Conservation (phyloP, 1,140 invertebrate species). For the Drosophila paulistorum region DNA sequence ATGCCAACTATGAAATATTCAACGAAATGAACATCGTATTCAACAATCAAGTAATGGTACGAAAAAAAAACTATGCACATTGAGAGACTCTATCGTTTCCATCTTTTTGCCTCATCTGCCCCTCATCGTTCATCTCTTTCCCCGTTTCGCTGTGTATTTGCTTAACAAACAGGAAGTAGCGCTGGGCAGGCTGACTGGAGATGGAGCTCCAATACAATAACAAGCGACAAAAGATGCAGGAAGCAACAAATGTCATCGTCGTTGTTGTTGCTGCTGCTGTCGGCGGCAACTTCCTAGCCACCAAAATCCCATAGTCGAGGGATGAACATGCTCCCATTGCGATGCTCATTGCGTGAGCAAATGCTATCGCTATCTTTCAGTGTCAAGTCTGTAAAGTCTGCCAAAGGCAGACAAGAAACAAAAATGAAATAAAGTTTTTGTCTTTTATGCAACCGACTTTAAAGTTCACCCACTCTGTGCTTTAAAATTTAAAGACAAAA, state of each 20-base stretch:
- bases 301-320: conserved; percentile 33
- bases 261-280: not conserved
- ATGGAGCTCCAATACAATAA: conserved; percentile 36
- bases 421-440: conserved; percentile 19
- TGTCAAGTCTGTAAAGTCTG: conserved; percentile 45
- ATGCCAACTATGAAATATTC: conserved; percentile 32
- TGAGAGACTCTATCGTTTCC: conserved; percentile 30
- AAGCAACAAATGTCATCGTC: conserved; percentile 67
- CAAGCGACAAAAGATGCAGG: conserved; percentile 75
- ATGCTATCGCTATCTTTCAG: conserved; percentile 56
- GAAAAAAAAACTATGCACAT: conserved; percentile 67
- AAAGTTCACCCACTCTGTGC: conserved; percentile 20
- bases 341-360: conserved; percentile 57
- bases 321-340: conserved; percentile 54
- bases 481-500: conserved; percentile 21
- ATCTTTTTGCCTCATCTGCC: not conserved
- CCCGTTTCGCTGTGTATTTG: conserved; percentile 40
- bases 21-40: conserved; percentile 46
- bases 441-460: conserved; percentile 38
- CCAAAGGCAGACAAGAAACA: conserved; percentile 5
- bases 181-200: conserved; percentile 35
- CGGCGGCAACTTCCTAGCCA: conserved; percentile 55
- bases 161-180: conserved; percentile 77
- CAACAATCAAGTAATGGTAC: conserved; percentile 49
- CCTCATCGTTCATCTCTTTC: not conserved